Base-by-base conservation (phyloP, 2,113 vertebrate genomes). In the Gavia stellata region DNA sequence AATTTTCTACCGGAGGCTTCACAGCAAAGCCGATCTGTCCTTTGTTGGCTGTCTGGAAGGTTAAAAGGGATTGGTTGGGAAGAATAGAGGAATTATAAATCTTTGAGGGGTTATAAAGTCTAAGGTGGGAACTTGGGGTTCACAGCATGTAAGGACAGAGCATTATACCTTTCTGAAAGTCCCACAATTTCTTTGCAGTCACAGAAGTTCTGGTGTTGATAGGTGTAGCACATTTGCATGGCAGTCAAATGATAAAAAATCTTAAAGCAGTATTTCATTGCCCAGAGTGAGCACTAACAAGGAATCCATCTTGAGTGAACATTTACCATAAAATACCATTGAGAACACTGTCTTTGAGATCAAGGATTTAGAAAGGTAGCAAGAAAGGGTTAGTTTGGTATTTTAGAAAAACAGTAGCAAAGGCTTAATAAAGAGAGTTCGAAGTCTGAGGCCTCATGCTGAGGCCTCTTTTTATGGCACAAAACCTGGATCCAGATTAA, bases 261-360 rank as follows among this genome's bases (percentile, higher is more conserved):
- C 29, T 83, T 80, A 58, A 67, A 68, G 24, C 2, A 45, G 2
- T 59, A 50, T 88, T 74, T 74, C 24, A 14, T 45, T 59, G 23
- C 10, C 13, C 55, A 84, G 20, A 94, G 28, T 0, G 0, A 94
- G 17, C 29, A 53, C 42, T 67, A 78, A 52, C 0, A 1, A 59
- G n/a, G 29, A 81, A 67, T 31, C 26, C 11, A 52, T 42, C 19
- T 38, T 86, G 62, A 42, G 17, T 62, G 31, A 88, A 77, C 63
- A 38, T 25, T 56, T 90, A 45, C 21, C 17, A 5, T 33, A 34
- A 56, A 92, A 73, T 38, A 47, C 7, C 15, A 13, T 33, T 65
- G 42, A 90, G 31, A 88, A 62, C 4, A 26, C 10, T 50, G 31
- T 59, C 11, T 70, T 80, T 94, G 70, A 47, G 29, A 80, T 52